Conservation (phyloP, 2,797 vertebrate species). For the Typhlichthys eigenmanni region DNA sequence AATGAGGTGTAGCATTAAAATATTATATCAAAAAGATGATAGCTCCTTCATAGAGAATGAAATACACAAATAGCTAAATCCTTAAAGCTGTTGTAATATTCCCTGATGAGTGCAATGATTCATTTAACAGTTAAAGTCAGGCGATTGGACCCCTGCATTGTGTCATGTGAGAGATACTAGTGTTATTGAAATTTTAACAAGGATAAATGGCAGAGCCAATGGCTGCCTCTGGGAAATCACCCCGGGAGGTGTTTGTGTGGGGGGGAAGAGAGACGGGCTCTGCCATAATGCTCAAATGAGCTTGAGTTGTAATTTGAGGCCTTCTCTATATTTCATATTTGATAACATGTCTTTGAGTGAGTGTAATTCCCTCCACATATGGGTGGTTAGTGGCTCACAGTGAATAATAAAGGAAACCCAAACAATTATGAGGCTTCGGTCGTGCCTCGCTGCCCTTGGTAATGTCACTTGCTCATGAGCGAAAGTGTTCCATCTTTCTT, state of each 20-base stretch:
- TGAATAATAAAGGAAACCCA: conserved; percentile 64
- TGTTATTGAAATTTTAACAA: conserved; percentile 69
- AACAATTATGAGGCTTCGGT: conserved; percentile 73
- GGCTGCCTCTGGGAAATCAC: conserved; percentile 42
- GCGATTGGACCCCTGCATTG: conserved; percentile 51
- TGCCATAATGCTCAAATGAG: conserved; percentile 52
- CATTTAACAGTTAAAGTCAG: conserved; percentile 34
- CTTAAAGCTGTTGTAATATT: conserved; percentile 35
- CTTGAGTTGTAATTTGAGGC: conserved; percentile 42
- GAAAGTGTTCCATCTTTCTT: conserved; percentile 70
- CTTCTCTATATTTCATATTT: conserved; percentile 62
- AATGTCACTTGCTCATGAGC: conserved; percentile 64
- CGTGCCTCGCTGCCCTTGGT: conserved; percentile 46
- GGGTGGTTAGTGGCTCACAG: conserved; percentile 51
- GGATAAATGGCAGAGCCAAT: conserved; percentile 63
- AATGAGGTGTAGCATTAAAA: neutral
- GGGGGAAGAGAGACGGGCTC: neutral
- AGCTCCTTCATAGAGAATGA: conserved; percentile 26
- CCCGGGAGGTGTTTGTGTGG: conserved; percentile 10
- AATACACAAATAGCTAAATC: conserved; percentile 24
- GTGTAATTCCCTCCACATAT: conserved; percentile 59
- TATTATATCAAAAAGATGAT: conserved; percentile 18
- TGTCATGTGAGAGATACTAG: conserved; percentile 46
- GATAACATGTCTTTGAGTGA: conserved; percentile 49
- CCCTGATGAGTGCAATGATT: conserved; percentile 25